Evolutionary conservation across 1,140 invertebrate species (phyloP).

Genomic region (Tetragnatha versicolor): DNA sequence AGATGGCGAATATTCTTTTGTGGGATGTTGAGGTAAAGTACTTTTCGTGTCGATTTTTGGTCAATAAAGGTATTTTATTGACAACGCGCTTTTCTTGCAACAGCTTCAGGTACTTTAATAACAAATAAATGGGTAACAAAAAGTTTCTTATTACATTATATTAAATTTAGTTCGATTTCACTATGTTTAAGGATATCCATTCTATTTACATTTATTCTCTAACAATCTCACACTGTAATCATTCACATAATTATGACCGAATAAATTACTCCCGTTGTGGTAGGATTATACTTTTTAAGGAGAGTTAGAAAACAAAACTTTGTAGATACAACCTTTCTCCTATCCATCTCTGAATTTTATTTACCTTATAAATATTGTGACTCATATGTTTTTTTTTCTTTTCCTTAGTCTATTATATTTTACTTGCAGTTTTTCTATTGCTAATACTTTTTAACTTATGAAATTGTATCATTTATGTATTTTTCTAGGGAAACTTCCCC

Average conservation of each 20-base stretch:
- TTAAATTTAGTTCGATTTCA: background rate
- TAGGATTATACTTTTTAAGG: too few relatives aligned
- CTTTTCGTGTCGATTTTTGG: background rate
- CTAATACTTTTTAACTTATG: background rate
- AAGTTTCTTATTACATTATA: background rate
- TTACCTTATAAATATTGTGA: too few relatives aligned
- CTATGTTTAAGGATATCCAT: background rate
- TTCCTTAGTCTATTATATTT: too few relatives aligned
- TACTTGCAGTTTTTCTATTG: too few relatives aligned
- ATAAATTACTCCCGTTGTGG: too few relatives aligned
- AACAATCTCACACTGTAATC: too few relatives aligned
- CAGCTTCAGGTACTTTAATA: background rate
- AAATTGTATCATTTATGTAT: background rate
- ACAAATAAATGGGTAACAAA: background rate
- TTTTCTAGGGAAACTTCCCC: background rate
- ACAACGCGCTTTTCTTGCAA: background rate
- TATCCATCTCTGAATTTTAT: too few relatives aligned
- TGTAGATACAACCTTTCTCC: too few relatives aligned
- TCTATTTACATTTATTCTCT: background rate
- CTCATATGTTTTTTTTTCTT: too few relatives aligned
- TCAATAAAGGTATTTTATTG: background rate
- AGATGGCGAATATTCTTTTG: conserved; percentile 39
- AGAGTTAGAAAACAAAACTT: too few relatives aligned
- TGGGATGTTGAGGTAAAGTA: conserved; percentile 17
- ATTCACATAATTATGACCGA: too few relatives aligned